Evolutionary conservation across 2,888 invertebrate genomes (phyloP), one percentile per base, ranked within the genome.

Genomic region (Epinotia demarniana): DNA sequence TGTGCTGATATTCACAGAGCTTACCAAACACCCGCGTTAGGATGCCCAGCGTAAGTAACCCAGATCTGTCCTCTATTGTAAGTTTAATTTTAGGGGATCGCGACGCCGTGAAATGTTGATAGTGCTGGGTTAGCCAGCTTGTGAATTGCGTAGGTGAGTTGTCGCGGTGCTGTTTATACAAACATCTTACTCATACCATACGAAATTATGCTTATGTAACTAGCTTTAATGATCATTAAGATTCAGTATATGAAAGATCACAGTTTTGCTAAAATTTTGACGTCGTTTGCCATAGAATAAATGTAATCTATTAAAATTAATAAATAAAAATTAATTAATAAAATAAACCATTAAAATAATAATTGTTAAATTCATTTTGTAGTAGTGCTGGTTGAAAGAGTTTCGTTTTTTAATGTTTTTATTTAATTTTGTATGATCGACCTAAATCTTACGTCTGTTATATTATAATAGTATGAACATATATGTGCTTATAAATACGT

Each of bases 111-210:
- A n/a, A n/a, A 53, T 53, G n/a, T n/a, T 53, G 53, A n/a, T 16
- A 3, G 53, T 49, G 49, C 6, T 49, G 16, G 49, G 5, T n/a
- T 8, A 53, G 53, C n/a, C n/a, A n/a, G 49, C n/a, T 53, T n/a
- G 53, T 53, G n/a, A 53, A 53, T 49, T 70, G 46, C 49, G 66
- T 64, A 18, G 71, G 73, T 79, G 78, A 69, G 76, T 33, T 63
- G 64, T 60, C 55, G 62, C 39, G 61, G 55, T 61, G 55, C n/a
- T 58, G 66, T 63, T n/a, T 75, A 69, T 58, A 49, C 63, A 63
- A 69, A 70, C 23, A 64, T 70, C 58, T 60, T 70, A 70, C 23
- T 75, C 70, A 64, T 64, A 53, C 63, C 64, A 64, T 64, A 53
- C 63, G 18, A 27, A 4, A 27, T 18, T 18, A 53, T 62, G 13